Percentiles rank a stretch among this genome's conserved stretches.
phyloP scores from a whole-genome alignment of 1,140 invertebrate genomes.

The Bombus turneri region DNA sequence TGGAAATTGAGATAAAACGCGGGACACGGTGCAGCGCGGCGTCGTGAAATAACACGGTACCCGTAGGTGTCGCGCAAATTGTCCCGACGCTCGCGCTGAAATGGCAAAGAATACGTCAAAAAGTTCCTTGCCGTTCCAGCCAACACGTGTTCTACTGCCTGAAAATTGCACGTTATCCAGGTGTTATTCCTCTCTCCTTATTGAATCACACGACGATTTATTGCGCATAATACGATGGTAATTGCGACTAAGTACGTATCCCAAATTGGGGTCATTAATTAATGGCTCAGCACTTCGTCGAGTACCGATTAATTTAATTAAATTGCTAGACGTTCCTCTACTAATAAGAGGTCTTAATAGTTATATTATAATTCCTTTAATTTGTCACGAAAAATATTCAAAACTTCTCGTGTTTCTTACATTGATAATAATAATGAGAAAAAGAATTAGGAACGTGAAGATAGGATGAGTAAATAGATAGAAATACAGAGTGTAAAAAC shows the following conservation, averaged over 20 bases:
- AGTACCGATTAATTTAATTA: constrained; percentile 25
- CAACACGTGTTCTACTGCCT: neutral
- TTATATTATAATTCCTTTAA: too few species aligned
- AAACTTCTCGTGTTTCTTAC: neutral
- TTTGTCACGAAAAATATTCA: neutral
- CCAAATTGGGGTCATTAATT: constrained; percentile 19
- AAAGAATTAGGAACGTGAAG: neutral
- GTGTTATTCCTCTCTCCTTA: neutral
- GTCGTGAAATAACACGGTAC: constrained; percentile 22
- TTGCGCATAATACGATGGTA: neutral
- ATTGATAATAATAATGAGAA: neutral
- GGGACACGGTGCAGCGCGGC: neutral
- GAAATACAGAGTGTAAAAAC: constrained; percentile 49
- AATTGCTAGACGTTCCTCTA: neutral
- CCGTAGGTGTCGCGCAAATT: constrained; percentile 22
- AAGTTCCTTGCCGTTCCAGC: neutral
- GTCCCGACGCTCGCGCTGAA: neutral
- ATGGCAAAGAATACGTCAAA: constrained; percentile 1
- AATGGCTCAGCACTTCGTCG: neutral
- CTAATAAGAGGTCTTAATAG: too few species aligned
- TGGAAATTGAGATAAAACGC: constrained; percentile 44
- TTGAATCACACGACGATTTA: neutral
- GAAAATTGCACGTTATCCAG: constrained; percentile 4
- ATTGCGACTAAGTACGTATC: neutral
- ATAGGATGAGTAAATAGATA: constrained; percentile 4